These are phyloP conservation scores for Erinaceus europaeus DNA, from an alignment of 2,113 vertebrate genomes.

Conservation along the genomic window DNA sequence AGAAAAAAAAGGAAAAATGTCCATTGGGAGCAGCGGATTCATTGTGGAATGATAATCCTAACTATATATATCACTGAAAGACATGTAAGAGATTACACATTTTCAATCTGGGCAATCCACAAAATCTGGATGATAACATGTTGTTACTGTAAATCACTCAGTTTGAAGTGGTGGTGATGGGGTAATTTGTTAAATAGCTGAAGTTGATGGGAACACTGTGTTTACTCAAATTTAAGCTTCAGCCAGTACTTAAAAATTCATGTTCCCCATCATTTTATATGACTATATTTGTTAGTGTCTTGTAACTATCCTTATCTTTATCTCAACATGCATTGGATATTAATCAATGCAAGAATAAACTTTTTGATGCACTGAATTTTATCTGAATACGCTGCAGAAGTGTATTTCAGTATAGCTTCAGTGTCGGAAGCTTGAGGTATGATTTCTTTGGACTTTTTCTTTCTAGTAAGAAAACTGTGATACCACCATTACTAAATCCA, in stretches of 20 bases:
- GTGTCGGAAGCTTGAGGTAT: neutral
- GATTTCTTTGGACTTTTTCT: neutral
- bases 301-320: neutral
- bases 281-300: neutral
- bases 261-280: neutral
- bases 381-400: neutral
- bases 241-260: neutral
- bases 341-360: neutral
- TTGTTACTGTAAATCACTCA: neutral
- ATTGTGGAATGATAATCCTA: no score
- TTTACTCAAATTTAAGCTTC: constrained; percentile 3
- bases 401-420: neutral
- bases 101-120: no score
- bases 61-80: no score
- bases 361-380: neutral
- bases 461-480: neutral
- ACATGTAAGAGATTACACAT: no score
- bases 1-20: no score
- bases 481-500: neutral
- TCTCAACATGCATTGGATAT: neutral
- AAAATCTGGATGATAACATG: no score
- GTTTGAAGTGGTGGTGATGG: no score
- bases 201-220: neutral
- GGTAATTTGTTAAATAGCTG: neutral
- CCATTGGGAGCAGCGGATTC: no score